phyloP scores from a whole-genome alignment of 2,113 vertebrate genomes.

The Galbula dea region DNA sequence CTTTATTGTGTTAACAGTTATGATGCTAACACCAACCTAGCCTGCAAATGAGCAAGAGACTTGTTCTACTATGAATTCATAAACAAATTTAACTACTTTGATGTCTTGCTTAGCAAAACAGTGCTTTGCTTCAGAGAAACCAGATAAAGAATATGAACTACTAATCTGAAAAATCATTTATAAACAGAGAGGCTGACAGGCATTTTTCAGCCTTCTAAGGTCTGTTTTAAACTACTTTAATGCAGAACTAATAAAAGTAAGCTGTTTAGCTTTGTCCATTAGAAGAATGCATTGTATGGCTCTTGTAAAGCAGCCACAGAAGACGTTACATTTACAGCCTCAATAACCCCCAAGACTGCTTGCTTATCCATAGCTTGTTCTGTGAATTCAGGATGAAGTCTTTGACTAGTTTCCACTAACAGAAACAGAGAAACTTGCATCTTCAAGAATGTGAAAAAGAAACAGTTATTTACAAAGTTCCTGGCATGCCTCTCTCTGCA shows the following conservation, averaged over 20 bases:
- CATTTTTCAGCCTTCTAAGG: background rate
- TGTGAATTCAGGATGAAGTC: background rate
- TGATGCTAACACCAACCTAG: background rate
- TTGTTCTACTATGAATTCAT: background rate
- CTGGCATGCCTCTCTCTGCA: background rate
- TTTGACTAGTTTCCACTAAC: background rate
- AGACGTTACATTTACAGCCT: background rate
- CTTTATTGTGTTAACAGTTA: background rate
- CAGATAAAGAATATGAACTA: background rate
- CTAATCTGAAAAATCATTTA: background rate
- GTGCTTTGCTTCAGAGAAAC: background rate
- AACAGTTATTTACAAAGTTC: background rate
- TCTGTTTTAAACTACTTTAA: background rate
- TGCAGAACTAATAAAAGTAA: background rate
- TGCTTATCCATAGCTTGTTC: background rate
- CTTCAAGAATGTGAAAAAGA: background rate
- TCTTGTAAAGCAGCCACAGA: background rate
- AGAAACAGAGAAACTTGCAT: background rate
- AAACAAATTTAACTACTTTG: background rate
- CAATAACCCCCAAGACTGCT: background rate
- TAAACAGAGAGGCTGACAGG: background rate
- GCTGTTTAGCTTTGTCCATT: background rate
- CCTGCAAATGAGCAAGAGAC: background rate
- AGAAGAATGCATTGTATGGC: background rate
- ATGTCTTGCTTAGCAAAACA: background rate